Evolutionary conservation across 2,113 vertebrate genomes (phyloP), one percentile per base, ranked within the genome.

Genomic region (Dipodomys merriami): DNA sequence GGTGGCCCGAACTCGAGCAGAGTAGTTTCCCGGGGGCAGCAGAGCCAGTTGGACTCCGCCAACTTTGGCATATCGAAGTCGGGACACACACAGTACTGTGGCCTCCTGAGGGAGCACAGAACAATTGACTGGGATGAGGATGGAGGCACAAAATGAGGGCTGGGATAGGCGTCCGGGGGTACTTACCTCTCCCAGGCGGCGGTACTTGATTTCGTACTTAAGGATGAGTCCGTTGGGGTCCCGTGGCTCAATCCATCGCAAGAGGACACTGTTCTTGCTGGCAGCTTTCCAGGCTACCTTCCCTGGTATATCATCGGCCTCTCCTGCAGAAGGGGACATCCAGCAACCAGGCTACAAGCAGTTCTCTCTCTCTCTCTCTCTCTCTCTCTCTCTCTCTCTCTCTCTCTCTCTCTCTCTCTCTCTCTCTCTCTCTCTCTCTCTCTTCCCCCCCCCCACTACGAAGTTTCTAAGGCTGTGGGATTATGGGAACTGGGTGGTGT

Each of bases 171-270:
- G 49, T 16, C 62, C 60, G 1, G 1, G 20, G 69, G 25, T 20
- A 46, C 97, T 96, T 96, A 98, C 98, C 97, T 98, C 98, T 7
- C 90, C 98, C 91, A 97, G 96, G 0, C 98, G 97, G 60, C 97
- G 98, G 97, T 98, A 98, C 74, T 98, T 98, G 92, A 98, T 98
- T 96, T 98, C 98, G 0, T 98, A 98, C 88, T 98, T 98, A 73
- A 98, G 98, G 96, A 98, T 98, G 91, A 98, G 98, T 49, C 98
- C 98, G 0, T 98, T 98, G 90, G 98, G 98, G 80, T 98, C 98
- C 2, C 83, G 79, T 9, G 98, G 98, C 73, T 98, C 98, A 0
- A 95, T 94, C 98, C 98, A 98, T 57, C 95, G 96, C 68, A 98
- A 96, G 62, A 98, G 94, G 82, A 98, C 94, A 0, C 98, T 98